Conservation (phyloP, 1,140 invertebrate genomes). For the Goniozus legneri region DNA sequence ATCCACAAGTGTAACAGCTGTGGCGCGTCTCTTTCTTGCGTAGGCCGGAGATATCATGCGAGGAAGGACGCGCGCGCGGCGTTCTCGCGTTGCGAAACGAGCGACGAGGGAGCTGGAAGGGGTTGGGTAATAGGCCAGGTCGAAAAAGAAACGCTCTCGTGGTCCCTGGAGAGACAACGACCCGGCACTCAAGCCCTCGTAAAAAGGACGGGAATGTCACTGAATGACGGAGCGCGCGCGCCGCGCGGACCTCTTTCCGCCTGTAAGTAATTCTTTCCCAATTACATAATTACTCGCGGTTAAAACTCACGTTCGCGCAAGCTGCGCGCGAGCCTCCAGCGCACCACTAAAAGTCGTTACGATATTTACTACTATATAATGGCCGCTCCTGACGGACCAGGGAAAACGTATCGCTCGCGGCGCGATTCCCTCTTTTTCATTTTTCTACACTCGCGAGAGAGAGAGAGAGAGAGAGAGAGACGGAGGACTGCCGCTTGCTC, state of each 20-base stretch:
- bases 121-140: neutral
- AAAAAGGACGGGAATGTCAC: conserved; percentile 54
- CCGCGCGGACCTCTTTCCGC: conserved; percentile 1
- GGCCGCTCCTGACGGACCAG: conserved; percentile 37
- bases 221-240: conserved; percentile 42
- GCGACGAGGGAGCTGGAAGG: neutral
- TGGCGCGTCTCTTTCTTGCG: conserved; percentile 11
- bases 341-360: conserved; percentile 43
- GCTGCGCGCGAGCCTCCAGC: conserved; percentile 10
- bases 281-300: conserved; percentile 54
- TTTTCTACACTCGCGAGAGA: neutral
- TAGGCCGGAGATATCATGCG: conserved; percentile 26
- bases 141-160: too few species aligned
- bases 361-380: conserved; percentile 57
- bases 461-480: too few species aligned
- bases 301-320: conserved; percentile 20
- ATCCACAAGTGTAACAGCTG: conserved; percentile 15
- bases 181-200: conserved; percentile 41
- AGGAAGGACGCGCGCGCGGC: conserved; percentile 1
- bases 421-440: neutral
- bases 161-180: too few species aligned
- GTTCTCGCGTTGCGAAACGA: too few species aligned
- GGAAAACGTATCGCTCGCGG: conserved; percentile 28
- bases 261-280: conserved; percentile 54
- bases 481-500: too few species aligned